Conservation (phyloP, 2,113 vertebrate species). For the Charina bottae region DNA sequence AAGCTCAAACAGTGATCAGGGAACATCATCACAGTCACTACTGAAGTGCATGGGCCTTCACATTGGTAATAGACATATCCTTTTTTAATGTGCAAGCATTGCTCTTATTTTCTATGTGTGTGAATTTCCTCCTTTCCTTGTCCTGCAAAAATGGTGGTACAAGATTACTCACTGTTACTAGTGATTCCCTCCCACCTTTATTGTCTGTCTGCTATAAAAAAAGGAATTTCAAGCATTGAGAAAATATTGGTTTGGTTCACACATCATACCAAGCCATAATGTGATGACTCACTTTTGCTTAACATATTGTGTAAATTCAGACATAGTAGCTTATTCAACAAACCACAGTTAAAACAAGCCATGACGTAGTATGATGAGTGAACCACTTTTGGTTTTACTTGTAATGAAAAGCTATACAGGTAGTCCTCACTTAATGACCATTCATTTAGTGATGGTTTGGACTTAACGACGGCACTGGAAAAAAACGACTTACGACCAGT, state of each 20-base stretch:
- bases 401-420: background rate
- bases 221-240: background rate
- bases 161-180: background rate
- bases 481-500: too few relatives aligned
- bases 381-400: background rate
- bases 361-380: background rate
- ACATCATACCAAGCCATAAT: background rate
- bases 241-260: background rate
- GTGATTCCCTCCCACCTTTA: background rate
- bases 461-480: too few relatives aligned
- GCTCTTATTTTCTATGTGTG: constrained; percentile 7
- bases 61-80: background rate
- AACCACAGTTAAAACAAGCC: background rate
- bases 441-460: too few relatives aligned
- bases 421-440: too few relatives aligned
- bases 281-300: background rate
- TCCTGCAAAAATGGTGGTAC: background rate
- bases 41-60: background rate
- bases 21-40: background rate
- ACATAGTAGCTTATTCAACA: background rate
- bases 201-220: background rate
- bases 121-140: background rate
- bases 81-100: background rate
- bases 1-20: constrained; percentile 10
- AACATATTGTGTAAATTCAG: background rate